A percentile compares a stretch with the other conserved stretches of the same genome.
phyloP scores from a whole-genome alignment of 1,140 invertebrate species.

The Brachionus plicatilis region DNA sequence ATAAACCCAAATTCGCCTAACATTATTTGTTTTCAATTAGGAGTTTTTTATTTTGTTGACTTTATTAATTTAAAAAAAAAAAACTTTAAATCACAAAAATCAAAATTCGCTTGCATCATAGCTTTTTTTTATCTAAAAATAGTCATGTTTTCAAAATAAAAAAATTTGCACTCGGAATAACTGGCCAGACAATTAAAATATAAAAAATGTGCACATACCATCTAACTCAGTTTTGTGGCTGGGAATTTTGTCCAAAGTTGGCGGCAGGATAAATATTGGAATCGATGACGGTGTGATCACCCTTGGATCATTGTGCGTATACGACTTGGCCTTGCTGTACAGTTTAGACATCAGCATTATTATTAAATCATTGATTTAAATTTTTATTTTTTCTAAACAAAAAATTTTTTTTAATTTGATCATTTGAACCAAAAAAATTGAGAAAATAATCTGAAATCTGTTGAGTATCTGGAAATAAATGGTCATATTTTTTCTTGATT shows the following conservation, averaged over 20 bases:
- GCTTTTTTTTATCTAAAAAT: background rate
- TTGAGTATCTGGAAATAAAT: no score
- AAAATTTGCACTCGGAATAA: background rate
- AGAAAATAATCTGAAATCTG: no score
- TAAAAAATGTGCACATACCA: background rate
- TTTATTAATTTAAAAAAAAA: background rate
- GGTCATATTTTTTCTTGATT: background rate
- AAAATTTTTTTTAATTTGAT: no score
- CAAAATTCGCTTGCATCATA: background rate
- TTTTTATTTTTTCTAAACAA: background rate
- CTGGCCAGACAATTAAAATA: background rate
- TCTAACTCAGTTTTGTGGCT: conserved; percentile 1
- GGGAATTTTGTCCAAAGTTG: conserved; percentile 27
- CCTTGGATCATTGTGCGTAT: background rate
- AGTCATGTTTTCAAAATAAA: no score
- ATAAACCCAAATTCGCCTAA: background rate
- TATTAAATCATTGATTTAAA: background rate
- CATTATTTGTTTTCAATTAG: background rate
- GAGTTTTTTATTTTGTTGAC: background rate
- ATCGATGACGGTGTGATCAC: conserved; percentile 37
- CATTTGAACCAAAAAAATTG: no score
- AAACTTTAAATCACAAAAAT: background rate
- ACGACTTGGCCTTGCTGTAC: background rate
- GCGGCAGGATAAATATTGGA: conserved; percentile 33
- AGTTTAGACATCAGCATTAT: conserved; percentile 39